Base-by-base conservation (phyloP, 37 sponge, comb jelly and placozoan species). In the Aplysina aerophoba region DNA sequence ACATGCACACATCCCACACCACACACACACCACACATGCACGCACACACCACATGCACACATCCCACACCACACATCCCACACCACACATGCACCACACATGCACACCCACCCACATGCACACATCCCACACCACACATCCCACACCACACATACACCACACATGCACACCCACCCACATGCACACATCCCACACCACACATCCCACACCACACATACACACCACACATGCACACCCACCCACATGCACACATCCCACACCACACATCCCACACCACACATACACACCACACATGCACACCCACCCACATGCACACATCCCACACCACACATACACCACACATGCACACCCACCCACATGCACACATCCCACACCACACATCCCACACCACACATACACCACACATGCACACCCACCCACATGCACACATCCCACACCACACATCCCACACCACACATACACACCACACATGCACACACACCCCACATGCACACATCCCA, bases 181-280 rank as follows among this genome's bases (percentile, higher is more conserved):
- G n/a, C n/a, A n/a, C 38, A 22, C 34, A 30, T n/a, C 38, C 3
- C 74, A 30, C 38, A n/a, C n/a, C n/a, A 22, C 34, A 30, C 34
- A n/a, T n/a, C n/a, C n/a, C n/a, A n/a, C n/a, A n/a, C 28, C 36
- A 30, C 74, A 30, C 34, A n/a, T 36, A 12, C 74, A n/a, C 74
- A 30, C 74, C 1, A 11, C 4, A n/a, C n/a, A n/a, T 34, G 20
- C 58, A 19, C 59, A 54, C 58, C 0, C 59, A 15, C 58, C 0
- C 81, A 73, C 74, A 73, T 12, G 5, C 50, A 30, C 74, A 36
- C 74, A 73, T 36, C 15, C 81, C 25, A 6, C 38, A 22, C 34
- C n/a, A n/a, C n/a, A n/a, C n/a, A n/a, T 6, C 38, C 3, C 74
- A 30, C 38, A n/a, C n/a, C n/a, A 22, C 34, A 30, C 34, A n/a